These are phyloP conservation scores for Akabosia matsudoensis DNA, from an alignment of 1,140 invertebrate species.

Conservation along the genomic window DNA sequence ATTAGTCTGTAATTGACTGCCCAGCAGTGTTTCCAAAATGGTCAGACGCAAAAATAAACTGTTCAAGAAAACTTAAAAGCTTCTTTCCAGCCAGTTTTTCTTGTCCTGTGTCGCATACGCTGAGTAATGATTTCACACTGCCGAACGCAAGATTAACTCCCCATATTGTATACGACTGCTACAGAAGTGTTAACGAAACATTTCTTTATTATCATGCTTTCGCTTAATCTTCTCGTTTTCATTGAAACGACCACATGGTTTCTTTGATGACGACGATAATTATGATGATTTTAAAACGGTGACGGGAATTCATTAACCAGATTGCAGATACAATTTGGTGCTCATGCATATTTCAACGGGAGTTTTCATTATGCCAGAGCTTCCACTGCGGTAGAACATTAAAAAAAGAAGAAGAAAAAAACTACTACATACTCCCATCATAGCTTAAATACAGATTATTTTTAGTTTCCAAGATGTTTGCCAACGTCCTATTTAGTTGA, in stretches of 20 bases:
- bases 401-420: too few species aligned
- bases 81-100: too few species aligned
- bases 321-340: neutral
- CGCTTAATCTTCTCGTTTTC: neutral
- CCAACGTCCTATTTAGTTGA: slow-evolving; percentile 43
- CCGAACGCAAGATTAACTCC: too few species aligned
- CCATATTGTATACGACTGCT: neutral
- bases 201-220: neutral
- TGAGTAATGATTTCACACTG: too few species aligned
- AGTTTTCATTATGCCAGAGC: neutral
- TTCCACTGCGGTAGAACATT: too few species aligned
- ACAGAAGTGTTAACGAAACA: neutral
- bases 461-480: slow-evolving; percentile 45
- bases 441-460: slow-evolving; percentile 41
- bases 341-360: neutral
- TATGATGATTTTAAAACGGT: neutral
- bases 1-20: too few species aligned
- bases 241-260: neutral
- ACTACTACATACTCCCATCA: too few species aligned
- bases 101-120: too few species aligned
- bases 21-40: too few species aligned
- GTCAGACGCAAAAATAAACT: too few species aligned
- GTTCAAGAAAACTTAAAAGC: too few species aligned
- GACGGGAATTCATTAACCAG: neutral
- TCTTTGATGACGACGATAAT: neutral